These are phyloP conservation scores for Halcyon chelicuti DNA, from an alignment of 2,797 vertebrate species.

Conservation along the genomic window DNA sequence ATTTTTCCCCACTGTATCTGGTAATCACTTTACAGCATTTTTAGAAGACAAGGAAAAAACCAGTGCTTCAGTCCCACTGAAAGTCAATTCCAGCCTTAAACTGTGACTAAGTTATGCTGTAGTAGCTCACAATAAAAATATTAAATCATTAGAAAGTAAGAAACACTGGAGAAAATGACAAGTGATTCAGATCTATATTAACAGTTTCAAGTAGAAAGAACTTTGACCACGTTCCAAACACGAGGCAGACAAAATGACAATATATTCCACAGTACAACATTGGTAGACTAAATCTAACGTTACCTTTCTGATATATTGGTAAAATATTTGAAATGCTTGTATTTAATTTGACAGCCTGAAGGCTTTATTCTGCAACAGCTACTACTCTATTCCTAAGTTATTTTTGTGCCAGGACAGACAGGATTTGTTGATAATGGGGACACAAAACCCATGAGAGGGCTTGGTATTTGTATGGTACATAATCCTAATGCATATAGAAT, in stretches of 20 bases:
- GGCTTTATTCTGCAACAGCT: conserved; percentile 62
- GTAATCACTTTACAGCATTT: neutral
- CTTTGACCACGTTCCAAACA: neutral
- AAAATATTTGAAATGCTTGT: neutral
- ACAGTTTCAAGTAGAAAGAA: neutral
- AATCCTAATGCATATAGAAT: conserved; percentile 74
- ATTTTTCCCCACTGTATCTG: neutral
- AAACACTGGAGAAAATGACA: neutral
- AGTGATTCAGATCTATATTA: neutral
- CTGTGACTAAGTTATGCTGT: neutral
- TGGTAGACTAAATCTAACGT: neutral
- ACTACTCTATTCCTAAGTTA: conserved; percentile 83
- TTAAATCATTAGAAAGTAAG: neutral
- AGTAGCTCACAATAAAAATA: neutral
- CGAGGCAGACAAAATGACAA: neutral
- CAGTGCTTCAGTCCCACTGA: neutral
- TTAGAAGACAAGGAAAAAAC: neutral
- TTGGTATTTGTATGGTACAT: conserved; percentile 81
- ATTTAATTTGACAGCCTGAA: neutral
- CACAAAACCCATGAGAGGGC: conserved; percentile 77
- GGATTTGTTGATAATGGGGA: conserved; percentile 84
- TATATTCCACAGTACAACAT: neutral
- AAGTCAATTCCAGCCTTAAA: neutral
- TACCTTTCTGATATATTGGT: neutral
- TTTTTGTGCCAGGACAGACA: conserved; percentile 85